A percentile compares a stretch with the other conserved stretches of the same genome.
Conservation (phyloP, 2,113 vertebrate species). For the Ammodytes dubius region DNA sequence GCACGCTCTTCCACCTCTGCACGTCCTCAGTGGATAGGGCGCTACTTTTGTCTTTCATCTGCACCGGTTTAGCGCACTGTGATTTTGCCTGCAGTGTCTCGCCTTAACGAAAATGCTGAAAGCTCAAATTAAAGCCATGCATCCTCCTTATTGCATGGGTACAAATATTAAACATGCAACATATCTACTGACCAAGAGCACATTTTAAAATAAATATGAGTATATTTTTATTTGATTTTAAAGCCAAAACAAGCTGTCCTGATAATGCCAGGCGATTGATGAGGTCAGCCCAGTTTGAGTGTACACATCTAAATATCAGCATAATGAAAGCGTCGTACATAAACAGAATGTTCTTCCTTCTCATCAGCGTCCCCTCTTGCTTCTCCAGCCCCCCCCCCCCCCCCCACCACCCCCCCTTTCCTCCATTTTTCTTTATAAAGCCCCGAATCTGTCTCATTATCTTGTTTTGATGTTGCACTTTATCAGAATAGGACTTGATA, state of each 20-base stretch:
- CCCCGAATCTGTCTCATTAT: slow-evolving; percentile 80
- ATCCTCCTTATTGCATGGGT: background rate
- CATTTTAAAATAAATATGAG: no score
- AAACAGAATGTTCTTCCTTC: slow-evolving; percentile 71
- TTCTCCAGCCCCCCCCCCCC: slow-evolving; percentile 1
- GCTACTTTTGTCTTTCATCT: no score
- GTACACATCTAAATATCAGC: slow-evolving; percentile 41
- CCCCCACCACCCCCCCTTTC: background rate
- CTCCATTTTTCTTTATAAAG: slow-evolving; percentile 28
- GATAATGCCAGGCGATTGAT: slow-evolving; percentile 15
- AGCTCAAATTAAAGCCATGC: slow-evolving; percentile 28
- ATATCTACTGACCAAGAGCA: no score
- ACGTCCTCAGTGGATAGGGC: no score
- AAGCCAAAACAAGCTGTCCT: slow-evolving; percentile 9
- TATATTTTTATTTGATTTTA: background rate
- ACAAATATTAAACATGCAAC: background rate
- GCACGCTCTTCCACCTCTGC: no score
- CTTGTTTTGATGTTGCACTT: slow-evolving; percentile 75
- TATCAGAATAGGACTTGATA: slow-evolving; percentile 70
- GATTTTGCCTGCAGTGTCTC: no score
- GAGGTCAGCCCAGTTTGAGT: slow-evolving; percentile 43
- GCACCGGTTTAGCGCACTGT: no score
- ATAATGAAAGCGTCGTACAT: slow-evolving; percentile 31
- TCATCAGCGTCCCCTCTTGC: slow-evolving; percentile 56
- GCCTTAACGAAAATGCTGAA: slow-evolving; percentile 3